Percentiles rank a stretch among this genome's conserved stretches.
Conservation (phyloP, 2,888 invertebrate genomes). For the Acrobasis suavella region DNA sequence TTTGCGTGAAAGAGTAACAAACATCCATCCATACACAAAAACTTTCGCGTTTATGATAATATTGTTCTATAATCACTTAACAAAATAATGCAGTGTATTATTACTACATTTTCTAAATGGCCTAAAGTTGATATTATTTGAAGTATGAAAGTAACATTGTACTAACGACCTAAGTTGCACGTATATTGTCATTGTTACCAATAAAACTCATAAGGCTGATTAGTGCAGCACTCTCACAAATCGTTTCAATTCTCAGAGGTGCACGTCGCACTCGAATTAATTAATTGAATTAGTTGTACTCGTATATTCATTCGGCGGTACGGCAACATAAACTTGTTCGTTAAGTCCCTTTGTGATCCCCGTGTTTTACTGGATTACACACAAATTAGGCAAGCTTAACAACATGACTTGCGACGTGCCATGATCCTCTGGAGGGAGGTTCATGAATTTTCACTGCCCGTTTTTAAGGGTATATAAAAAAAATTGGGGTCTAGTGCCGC, state of each 20-base stretch:
- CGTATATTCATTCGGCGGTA: constrained; percentile 18
- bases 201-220: constrained; percentile 21
- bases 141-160: neutral
- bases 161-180: neutral
- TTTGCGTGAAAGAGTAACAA: too few species aligned
- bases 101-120: too few species aligned
- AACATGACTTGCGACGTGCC: constrained; percentile 15
- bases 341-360: constrained; percentile 18
- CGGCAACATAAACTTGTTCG: constrained; percentile 17
- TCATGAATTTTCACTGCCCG: neutral
- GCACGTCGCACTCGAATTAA: constrained; percentile 23
- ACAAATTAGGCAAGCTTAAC: constrained; percentile 17
- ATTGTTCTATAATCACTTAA: too few species aligned
- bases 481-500: too few species aligned
- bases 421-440: neutral
- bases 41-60: too few species aligned
- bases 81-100: too few species aligned
- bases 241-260: constrained; percentile 22
- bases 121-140: too few species aligned
- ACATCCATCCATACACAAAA: too few species aligned
- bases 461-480: too few species aligned
- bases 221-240: constrained; percentile 18
- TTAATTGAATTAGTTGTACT: constrained; percentile 16
- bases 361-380: constrained; percentile 16
- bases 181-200: constrained; percentile 4